Evolutionary conservation across 2,888 invertebrate species (phyloP).

Genomic region (Aradus depressus): DNA sequence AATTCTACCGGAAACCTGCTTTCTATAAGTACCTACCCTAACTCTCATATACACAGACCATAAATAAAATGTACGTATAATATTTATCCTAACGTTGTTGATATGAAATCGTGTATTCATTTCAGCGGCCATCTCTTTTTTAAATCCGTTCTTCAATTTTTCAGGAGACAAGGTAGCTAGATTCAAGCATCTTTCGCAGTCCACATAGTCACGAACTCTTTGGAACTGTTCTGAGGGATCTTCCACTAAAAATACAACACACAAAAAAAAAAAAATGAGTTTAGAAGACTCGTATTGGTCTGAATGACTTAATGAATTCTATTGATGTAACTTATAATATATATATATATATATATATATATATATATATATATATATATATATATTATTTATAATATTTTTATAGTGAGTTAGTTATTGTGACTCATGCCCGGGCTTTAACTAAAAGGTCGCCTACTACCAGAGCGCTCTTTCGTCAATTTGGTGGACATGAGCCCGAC

Average conservation of each 20-base stretch:
- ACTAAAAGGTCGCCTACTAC: no score
- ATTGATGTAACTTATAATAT: constrained; percentile 21
- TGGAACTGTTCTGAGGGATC: constrained; percentile 88
- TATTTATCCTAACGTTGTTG: constrained; percentile 40
- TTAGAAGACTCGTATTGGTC: no score
- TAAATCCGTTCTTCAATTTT: constrained; percentile 59
- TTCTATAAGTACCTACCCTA: no score
- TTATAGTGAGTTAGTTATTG: no score
- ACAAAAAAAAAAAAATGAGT: no score
- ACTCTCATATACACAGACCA: neutral
- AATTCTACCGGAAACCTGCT: no score
- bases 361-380: neutral
- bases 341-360: constrained; percentile 9
- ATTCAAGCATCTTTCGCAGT: constrained; percentile 58
- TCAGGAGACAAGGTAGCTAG: constrained; percentile 56
- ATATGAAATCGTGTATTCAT: constrained; percentile 59
- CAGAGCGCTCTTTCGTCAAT: no score
- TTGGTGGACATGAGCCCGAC: no score
- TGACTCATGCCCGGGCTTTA: no score
- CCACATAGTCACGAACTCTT: constrained; percentile 79
- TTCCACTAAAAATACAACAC: constrained; percentile 75
- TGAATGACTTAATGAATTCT: no score
- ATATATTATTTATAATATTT: no score
- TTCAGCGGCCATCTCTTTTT: constrained; percentile 60
- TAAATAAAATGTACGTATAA: constrained; percentile 3